Percentiles rank a stretch among this genome's conserved stretches.
phyloP scores from a whole-genome alignment of 2,888 invertebrate genomes.

The Pollenia griseotomentosa region DNA sequence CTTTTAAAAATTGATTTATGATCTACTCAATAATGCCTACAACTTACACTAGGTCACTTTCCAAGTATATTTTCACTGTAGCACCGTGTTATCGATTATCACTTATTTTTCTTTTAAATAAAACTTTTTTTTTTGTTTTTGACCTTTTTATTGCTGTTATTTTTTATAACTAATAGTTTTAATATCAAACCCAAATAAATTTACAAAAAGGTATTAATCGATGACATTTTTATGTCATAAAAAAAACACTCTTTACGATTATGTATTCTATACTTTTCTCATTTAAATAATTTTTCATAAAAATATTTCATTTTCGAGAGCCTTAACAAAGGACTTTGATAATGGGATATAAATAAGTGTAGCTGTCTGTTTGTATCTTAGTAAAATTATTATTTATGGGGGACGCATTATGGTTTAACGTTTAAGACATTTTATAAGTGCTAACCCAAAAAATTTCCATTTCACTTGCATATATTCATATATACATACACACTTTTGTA shows the following conservation, averaged over 20 bases:
- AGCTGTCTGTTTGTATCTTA: neutral
- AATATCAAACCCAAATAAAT: slow-evolving; percentile 7
- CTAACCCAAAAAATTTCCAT: neutral
- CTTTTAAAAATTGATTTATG: too few relatives aligned
- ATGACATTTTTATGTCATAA: slow-evolving; percentile 54
- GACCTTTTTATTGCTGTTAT: neutral
- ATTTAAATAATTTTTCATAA: slow-evolving; percentile 7
- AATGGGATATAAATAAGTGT: neutral
- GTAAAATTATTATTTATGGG: neutral
- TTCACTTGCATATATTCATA: too few relatives aligned
- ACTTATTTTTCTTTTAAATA: too few relatives aligned
- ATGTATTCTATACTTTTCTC: slow-evolving; percentile 40
- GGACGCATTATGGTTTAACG: slow-evolving; percentile 58
- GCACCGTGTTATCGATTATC: too few relatives aligned
- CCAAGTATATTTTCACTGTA: too few relatives aligned
- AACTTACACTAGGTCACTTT: too few relatives aligned
- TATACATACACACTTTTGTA: neutral
- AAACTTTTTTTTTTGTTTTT: too few relatives aligned
- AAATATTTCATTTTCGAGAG: slow-evolving; percentile 35
- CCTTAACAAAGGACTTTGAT: neutral
- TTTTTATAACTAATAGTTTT: neutral
- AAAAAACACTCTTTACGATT: slow-evolving; percentile 51
- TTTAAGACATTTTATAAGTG: slow-evolving; percentile 58
- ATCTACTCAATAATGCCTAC: too few relatives aligned
- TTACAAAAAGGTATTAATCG: slow-evolving; percentile 42